Percentiles rank a stretch among this genome's conserved stretches.
Evolutionary conservation across 2,888 invertebrate species (phyloP).

Genomic region (Mimumesa dahlbomi): DNA sequence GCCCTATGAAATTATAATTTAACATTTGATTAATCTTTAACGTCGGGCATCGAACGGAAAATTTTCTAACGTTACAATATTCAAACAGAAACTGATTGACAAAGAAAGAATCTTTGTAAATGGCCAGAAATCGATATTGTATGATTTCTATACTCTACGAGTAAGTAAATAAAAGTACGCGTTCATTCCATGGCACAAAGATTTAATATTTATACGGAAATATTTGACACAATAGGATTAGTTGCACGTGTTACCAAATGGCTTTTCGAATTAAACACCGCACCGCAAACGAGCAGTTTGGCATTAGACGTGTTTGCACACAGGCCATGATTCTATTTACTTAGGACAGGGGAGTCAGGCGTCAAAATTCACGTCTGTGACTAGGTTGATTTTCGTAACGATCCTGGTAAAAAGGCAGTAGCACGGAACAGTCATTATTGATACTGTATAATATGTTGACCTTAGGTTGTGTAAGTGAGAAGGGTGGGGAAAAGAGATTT

Average conservation of each 20-base stretch:
- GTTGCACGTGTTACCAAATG: slow-evolving; percentile 46
- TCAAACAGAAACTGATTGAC: no score
- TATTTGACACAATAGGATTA: slow-evolving; percentile 31
- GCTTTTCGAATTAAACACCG: slow-evolving; percentile 38
- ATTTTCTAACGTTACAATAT: no score
- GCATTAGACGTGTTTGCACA: slow-evolving; percentile 38
- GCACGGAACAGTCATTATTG: slow-evolving; percentile 28
- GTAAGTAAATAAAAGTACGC: no score
- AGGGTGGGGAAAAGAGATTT: slow-evolving; percentile 34
- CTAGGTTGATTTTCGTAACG: slow-evolving; percentile 10
- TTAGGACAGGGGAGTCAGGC: slow-evolving; percentile 49
- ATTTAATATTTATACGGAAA: slow-evolving; percentile 2
- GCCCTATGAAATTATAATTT: slow-evolving; percentile 23
- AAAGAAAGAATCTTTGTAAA: no score
- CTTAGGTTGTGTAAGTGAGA: slow-evolving; percentile 24
- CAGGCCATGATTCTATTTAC: slow-evolving; percentile 48
- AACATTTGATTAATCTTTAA: slow-evolving; percentile 16
- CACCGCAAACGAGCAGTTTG: slow-evolving; percentile 26
- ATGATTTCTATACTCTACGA: no score
- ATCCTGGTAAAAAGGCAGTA: slow-evolving; percentile 26
- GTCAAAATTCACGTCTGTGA: slow-evolving; percentile 13
- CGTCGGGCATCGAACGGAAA: neutral
- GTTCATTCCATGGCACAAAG: no score
- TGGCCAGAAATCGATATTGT: no score
- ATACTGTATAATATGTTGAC: slow-evolving; percentile 39